Evolutionary conservation across 2,113 vertebrate genomes (phyloP).

Genomic region (Sorex fumeus): DNA sequence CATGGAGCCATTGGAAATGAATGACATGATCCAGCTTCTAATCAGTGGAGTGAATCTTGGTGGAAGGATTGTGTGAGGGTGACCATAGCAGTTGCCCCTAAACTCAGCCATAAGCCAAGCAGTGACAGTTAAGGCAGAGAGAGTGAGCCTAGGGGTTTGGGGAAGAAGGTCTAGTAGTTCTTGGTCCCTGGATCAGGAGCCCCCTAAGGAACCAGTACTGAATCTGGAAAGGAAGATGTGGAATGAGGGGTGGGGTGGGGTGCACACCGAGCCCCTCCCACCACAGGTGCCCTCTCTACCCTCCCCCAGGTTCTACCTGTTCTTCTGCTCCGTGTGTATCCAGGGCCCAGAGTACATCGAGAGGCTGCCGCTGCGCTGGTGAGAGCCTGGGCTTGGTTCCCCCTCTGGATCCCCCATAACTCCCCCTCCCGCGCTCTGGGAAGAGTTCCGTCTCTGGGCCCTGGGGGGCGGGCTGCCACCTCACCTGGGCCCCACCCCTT

Average conservation of each 20-base stretch:
- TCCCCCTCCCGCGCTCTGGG: background rate
- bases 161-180: background rate
- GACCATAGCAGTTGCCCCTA: background rate
- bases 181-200: background rate
- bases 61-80: background rate
- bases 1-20: background rate
- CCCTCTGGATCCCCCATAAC: background rate
- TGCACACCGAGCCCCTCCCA: background rate
- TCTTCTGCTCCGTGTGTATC: constrained; percentile 96
- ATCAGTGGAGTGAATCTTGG: background rate
- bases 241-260: background rate
- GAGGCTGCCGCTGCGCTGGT: constrained; percentile 95
- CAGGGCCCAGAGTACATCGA: constrained; percentile 96
- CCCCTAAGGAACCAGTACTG: background rate
- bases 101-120: background rate
- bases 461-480: constrained; percentile 20
- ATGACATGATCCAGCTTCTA: background rate
- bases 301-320: constrained; percentile 94
- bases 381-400: constrained; percentile 68
- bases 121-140: background rate
- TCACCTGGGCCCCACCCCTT: constrained; percentile 16
- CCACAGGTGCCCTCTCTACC: background rate
- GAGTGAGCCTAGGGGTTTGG: background rate
- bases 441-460: background rate
- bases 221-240: background rate